Percentiles rank a stretch among this genome's conserved stretches.
Conservation (phyloP, 2,888 invertebrate species). For the Hypsopygia costalis region DNA sequence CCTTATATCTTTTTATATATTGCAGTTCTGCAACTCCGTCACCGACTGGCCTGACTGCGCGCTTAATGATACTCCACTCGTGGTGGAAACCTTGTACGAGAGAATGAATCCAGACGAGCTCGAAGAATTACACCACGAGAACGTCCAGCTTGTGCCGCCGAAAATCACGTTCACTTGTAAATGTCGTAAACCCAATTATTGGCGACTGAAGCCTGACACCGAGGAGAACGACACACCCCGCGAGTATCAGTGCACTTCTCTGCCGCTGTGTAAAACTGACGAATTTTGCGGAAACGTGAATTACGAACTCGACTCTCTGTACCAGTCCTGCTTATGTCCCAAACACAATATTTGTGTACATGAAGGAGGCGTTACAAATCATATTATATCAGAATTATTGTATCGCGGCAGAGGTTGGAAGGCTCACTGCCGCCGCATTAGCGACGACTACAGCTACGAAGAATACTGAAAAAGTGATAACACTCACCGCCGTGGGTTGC, state of each 20-base stretch:
- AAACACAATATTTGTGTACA: conserved; percentile 80
- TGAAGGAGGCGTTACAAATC: conserved; percentile 56
- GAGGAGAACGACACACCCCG: conserved; percentile 29
- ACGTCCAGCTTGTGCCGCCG: conserved; percentile 58
- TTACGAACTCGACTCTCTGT: conserved; percentile 79
- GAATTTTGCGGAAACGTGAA: conserved; percentile 83
- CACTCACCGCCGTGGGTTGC: conserved; percentile 86
- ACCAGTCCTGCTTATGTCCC: conserved; percentile 83
- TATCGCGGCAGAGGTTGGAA: conserved; percentile 79
- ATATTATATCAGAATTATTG: conserved; percentile 75
- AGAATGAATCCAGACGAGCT: conserved; percentile 61
- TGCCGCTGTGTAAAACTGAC: conserved; percentile 70
- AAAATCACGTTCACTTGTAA: conserved; percentile 68
- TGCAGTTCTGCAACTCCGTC: conserved; percentile 76
- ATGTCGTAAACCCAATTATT: conserved; percentile 74
- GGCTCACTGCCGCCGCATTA: conserved; percentile 73
- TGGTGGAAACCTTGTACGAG: conserved; percentile 43
- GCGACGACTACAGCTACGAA: conserved; percentile 48
- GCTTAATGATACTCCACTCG: conserved; percentile 49
- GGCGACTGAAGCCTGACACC: conserved; percentile 54
- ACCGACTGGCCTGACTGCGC: conserved; percentile 57
- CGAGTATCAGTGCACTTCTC: conserved; percentile 69
- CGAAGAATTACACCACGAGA: conserved; percentile 57
- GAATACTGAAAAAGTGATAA: conserved; percentile 34
- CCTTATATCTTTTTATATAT: neutral